Percentiles rank a stretch among this genome's conserved stretches.
These are phyloP conservation scores for Drosophila littoralis DNA, from an alignment of 1,140 invertebrate genomes.

Conservation along the genomic window DNA sequence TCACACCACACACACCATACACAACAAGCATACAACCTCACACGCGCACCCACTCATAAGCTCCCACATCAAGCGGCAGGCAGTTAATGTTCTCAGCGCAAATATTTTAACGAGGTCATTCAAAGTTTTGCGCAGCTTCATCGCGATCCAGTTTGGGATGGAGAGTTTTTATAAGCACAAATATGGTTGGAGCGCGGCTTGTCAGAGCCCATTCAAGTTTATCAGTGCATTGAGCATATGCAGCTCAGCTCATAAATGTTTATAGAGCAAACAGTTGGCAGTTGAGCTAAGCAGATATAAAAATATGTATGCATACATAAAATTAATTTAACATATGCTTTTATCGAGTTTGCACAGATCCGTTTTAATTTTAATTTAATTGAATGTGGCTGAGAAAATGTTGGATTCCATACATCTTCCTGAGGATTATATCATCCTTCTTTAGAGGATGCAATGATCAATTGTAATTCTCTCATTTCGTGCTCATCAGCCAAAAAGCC, in stretches of 20 bases:
- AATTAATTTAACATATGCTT: neutral
- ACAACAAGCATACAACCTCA: neutral
- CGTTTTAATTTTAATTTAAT: too few species aligned
- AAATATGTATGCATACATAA: neutral
- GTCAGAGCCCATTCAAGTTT: conserved; percentile 27
- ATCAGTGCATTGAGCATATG: conserved; percentile 34
- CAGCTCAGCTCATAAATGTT: conserved; percentile 22
- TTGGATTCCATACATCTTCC: too few species aligned
- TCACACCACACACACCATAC: conserved; percentile 5
- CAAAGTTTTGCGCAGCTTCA: conserved; percentile 9
- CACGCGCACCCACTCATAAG: conserved; percentile 2
- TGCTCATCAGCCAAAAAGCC: too few species aligned
- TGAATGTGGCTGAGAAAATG: too few species aligned
- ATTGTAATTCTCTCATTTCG: too few species aligned
- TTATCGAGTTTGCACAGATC: neutral
- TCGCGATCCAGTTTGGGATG: neutral
- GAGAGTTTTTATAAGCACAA: conserved; percentile 10
- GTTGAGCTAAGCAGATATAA: conserved; percentile 3
- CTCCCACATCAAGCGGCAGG: conserved; percentile 23
- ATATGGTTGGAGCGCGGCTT: conserved; percentile 1
- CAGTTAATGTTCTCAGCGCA: conserved; percentile 45
- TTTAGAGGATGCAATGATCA: too few species aligned
- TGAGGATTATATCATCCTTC: too few species aligned
- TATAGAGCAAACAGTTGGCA: conserved; percentile 4
- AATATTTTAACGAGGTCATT: conserved; percentile 46